Base-by-base conservation (phyloP, 2,797 vertebrate genomes). In the Tachyglossus aculeatus region DNA sequence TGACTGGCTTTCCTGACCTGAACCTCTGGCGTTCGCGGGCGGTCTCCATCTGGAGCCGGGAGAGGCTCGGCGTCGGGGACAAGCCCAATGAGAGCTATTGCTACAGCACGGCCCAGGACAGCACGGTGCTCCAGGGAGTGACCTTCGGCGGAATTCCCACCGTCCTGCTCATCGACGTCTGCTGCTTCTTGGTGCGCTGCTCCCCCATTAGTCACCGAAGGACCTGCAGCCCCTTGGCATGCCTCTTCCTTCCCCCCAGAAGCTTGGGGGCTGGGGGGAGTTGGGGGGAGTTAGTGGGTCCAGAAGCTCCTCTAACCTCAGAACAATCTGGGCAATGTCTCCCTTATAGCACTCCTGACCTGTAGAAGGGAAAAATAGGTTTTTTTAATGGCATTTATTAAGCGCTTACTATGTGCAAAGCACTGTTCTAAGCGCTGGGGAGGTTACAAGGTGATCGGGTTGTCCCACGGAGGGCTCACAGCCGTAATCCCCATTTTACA, bases 101-200 rank as follows among this genome's bases (percentile, higher is more conserved):
- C 87, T 96, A 93, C 86, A 95, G 82, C 81, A 89, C 88, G 1
- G 67, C 92, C 54, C 86, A 83, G 36, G 88, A 92, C 71, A 96
- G 88, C 89, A 96, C 94, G 0, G 95, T 97, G 27, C 94, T 98
- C 34, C 93, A 90, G 15, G 95, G 94, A 3, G 88, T 93, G n/a
- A 63, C 82, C 24, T 99, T 99, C 15, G 98, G 97, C 37, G 98
- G 98, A 21, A 87, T 99, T 53, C 98, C 95, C 4, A 79, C 91
- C 1, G 98, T 99, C 25, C 87, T 99, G 39, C 89, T 99, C 74
- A 90, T 98, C 3, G 93, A 99, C 7, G 96, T 97, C 67, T 31
- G 53, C 44, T 93, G 94, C 77, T 99, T 98, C 71, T 67, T 96
- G 90, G 98, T 99, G 88, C 88, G 94, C 40, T 18, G 27, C 45